A percentile compares a stretch with the other conserved stretches of the same genome.
Evolutionary conservation across 2,113 vertebrate genomes (phyloP).

Genomic region (Empidonax traillii): DNA sequence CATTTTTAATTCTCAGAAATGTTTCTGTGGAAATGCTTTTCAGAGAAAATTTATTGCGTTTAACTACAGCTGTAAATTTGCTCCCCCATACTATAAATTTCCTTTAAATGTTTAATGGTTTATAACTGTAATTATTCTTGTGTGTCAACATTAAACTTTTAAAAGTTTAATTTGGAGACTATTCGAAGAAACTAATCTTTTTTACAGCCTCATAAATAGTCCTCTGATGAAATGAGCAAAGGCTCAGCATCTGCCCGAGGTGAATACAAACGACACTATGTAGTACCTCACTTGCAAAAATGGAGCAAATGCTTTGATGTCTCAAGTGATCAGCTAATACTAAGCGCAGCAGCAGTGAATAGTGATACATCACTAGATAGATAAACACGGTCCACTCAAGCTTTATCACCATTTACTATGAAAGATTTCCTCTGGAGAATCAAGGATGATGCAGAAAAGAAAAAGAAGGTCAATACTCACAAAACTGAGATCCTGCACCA

Average conservation of each 20-base stretch:
- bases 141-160: slow-evolving; percentile 82
- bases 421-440: background rate
- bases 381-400: background rate
- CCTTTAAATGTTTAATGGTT: slow-evolving; percentile 79
- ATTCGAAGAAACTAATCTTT: slow-evolving; percentile 80
- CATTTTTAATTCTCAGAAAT: slow-evolving; percentile 48
- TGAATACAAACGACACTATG: slow-evolving; percentile 72
- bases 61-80: slow-evolving; percentile 75
- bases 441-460: background rate
- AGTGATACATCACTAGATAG: background rate
- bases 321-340: background rate
- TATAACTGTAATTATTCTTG: slow-evolving; percentile 84
- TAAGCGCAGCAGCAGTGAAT: background rate
- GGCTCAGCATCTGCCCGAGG: slow-evolving; percentile 60
- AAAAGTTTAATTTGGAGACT: slow-evolving; percentile 84
- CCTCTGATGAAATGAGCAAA: slow-evolving; percentile 79
- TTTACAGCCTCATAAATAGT: slow-evolving; percentile 84
- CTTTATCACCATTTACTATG: background rate
- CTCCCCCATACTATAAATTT: slow-evolving; percentile 77
- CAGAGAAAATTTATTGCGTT: slow-evolving; percentile 72
- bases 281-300: slow-evolving; percentile 1
- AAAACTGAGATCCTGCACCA: background rate
- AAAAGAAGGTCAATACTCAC: background rate
- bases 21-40: slow-evolving; percentile 64
- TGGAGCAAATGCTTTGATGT: background rate